Evolutionary conservation across 2,888 invertebrate species (phyloP).

Genomic region (Torymus texanus): DNA sequence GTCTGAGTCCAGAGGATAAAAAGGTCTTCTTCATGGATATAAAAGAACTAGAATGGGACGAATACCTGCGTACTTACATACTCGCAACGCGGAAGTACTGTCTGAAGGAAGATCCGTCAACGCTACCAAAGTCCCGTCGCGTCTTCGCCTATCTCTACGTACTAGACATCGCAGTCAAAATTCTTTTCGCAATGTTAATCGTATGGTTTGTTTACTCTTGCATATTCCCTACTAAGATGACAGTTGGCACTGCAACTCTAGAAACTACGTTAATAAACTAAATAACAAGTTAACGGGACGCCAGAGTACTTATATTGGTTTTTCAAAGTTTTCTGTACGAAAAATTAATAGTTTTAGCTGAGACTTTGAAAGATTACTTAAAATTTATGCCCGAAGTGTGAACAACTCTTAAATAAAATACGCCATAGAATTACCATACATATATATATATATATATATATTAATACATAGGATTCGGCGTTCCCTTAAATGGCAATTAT

Average conservation of each 20-base stretch:
- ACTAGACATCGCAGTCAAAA: slow-evolving; percentile 64
- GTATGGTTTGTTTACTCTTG: slow-evolving; percentile 66
- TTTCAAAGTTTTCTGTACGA: no score
- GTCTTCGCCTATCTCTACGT: slow-evolving; percentile 74
- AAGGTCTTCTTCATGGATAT: slow-evolving; percentile 75
- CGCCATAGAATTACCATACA: no score
- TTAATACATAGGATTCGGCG: no score
- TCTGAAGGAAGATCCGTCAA: slow-evolving; percentile 87
- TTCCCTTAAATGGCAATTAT: no score
- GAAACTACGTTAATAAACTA: slow-evolving; percentile 16
- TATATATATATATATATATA: no score
- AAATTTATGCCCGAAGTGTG: no score
- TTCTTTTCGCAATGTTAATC: slow-evolving; percentile 59
- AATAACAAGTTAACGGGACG: background rate
- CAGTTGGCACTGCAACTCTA: slow-evolving; percentile 31
- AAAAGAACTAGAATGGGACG: slow-evolving; percentile 79
- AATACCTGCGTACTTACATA: slow-evolving; percentile 83
- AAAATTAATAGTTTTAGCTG: no score
- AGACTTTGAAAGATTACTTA: no score
- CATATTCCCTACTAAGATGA: slow-evolving; percentile 56
- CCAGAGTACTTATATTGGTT: no score
- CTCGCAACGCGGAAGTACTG: slow-evolving; percentile 90
- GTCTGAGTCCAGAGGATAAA: slow-evolving; percentile 69
- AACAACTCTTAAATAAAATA: no score
- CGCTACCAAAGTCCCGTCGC: slow-evolving; percentile 83